Evolutionary conservation across 2,888 invertebrate genomes (phyloP).

Genomic region (Drosophila mercatorum): DNA sequence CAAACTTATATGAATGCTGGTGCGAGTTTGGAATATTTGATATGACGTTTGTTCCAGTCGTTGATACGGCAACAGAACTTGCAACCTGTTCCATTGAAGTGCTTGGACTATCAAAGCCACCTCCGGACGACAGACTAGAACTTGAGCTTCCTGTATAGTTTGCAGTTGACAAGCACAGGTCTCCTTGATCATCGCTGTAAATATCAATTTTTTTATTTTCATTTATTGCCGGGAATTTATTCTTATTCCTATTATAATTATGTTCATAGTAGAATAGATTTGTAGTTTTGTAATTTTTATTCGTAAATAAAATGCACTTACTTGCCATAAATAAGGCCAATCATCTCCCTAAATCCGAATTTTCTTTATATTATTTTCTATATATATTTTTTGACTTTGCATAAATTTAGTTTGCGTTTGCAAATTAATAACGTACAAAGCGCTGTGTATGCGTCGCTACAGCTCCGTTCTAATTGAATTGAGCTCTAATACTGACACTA

Average conservation of each 20-base stretch:
- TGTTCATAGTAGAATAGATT: neutral
- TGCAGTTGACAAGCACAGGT: conserved; percentile 85
- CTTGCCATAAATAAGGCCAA: conserved; percentile 79
- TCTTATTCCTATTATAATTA: neutral
- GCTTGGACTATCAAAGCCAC: conserved; percentile 89
- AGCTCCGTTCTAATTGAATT: conserved; percentile 49
- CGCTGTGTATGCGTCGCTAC: conserved; percentile 1
- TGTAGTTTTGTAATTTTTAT: neutral
- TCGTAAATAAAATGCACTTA: conserved; percentile 55
- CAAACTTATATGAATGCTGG: conserved; percentile 63
- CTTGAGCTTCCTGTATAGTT: conserved; percentile 90
- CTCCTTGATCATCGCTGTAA: conserved; percentile 89
- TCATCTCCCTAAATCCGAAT: conserved; percentile 80
- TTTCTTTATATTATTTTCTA: conserved; percentile 76
- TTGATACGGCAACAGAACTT: conserved; percentile 57
- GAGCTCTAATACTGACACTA: conserved; percentile 47
- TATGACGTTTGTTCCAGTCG: conserved; percentile 39
- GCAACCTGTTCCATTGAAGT: conserved; percentile 89
- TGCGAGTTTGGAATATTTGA: conserved; percentile 38
- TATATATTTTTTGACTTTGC: neutral
- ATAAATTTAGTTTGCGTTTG: conserved; percentile 7
- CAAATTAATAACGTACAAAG: neutral
- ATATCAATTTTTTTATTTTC: neutral
- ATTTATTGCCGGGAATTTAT: neutral
- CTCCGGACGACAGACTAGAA: conserved; percentile 84